Evolutionary conservation across 2,113 vertebrate genomes (phyloP).

Genomic region (rat (Rattus norvegicus)): GRCr8 NC_086019.1:189050501-189051000

Average conservation of each 20-base stretch:
- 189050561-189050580: not conserved
- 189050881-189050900: conserved; percentile 12
- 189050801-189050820: not conserved
- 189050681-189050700: not conserved
- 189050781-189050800: not conserved
- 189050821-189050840: not conserved
- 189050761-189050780: too few species aligned
- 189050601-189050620: rapidly evolving
- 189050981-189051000: not conserved
- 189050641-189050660: not conserved
- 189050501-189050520: not conserved
- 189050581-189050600: not conserved
- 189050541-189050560: not conserved
- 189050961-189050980: not conserved
- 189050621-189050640: not conserved
- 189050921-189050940: not conserved
- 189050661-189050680: not conserved
- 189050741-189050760: not conserved
- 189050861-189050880: not conserved
- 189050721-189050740: not conserved
- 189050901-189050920: not conserved
- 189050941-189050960: not conserved
- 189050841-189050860: too few species aligned
- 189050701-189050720: not conserved
- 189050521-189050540: not conserved